Percentiles rank a stretch among this genome's conserved stretches.
phyloP scores from a whole-genome alignment of 2,888 invertebrate species.

The Cosmopolites sordidus region DNA sequence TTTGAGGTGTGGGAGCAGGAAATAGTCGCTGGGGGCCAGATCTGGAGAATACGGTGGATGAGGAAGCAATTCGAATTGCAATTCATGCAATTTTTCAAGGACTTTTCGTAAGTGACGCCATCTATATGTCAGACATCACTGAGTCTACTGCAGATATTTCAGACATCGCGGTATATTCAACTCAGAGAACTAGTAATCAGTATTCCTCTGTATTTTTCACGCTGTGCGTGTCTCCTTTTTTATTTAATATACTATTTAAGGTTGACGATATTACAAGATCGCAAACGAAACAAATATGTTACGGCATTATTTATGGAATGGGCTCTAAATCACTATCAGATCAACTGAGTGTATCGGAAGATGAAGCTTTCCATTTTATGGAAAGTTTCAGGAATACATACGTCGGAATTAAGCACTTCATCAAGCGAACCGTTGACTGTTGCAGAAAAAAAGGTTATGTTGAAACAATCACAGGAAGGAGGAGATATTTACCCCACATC shows the following conservation, averaged over 20 bases:
- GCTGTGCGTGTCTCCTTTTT: too few relatives aligned
- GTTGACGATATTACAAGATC: conserved; percentile 76
- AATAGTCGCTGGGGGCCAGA: too few relatives aligned
- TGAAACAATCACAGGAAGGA: conserved; percentile 74
- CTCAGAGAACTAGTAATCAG: too few relatives aligned
- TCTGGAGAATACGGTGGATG: too few relatives aligned
- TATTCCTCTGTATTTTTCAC: too few relatives aligned
- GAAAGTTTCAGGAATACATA: conserved; percentile 76
- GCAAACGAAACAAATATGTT: conserved; percentile 88
- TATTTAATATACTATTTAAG: conserved; percentile 39
- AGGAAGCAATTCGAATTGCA: too few relatives aligned
- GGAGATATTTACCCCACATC: conserved; percentile 74
- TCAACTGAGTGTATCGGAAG: conserved; percentile 70
- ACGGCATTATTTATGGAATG: conserved; percentile 98
- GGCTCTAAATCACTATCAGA: conserved; percentile 77
- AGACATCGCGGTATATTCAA: too few relatives aligned
- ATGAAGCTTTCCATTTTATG: conserved; percentile 75
- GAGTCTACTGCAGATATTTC: too few relatives aligned
- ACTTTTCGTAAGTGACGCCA: too few relatives aligned
- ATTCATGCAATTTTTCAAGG: too few relatives aligned
- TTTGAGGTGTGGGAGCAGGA: too few relatives aligned
- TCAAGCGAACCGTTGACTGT: conserved; percentile 52
- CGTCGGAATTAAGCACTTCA: conserved; percentile 64
- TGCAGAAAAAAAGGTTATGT: conserved; percentile 74
- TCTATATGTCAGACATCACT: too few relatives aligned